Conservation (phyloP, 2,888 invertebrate genomes). For the Caenorhabditis sp. region DNA sequence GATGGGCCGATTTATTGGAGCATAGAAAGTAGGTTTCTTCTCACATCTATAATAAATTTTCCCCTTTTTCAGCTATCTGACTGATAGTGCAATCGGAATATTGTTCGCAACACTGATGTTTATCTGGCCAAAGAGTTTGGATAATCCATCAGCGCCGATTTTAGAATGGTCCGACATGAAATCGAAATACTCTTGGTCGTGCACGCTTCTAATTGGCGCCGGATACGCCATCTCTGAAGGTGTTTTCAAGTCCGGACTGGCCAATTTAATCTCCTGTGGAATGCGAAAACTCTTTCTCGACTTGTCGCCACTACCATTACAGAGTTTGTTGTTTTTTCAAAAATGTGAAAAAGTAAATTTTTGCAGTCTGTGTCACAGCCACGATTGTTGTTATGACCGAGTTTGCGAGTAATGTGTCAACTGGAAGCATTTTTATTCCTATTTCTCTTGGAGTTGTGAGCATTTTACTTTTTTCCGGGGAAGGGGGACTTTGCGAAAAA, state of each 20-base stretch:
- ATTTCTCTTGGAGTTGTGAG: constrained; percentile 46
- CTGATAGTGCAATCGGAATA: constrained; percentile 42
- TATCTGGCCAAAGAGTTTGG: constrained; percentile 36
- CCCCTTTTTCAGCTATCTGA: constrained; percentile 18
- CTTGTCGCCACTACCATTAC: constrained; percentile 33
- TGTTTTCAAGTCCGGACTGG: constrained; percentile 46
- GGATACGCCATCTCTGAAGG: constrained; percentile 53
- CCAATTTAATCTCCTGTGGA: constrained; percentile 36
- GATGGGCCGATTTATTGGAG: constrained; percentile 37
- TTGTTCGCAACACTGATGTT: constrained; percentile 40
- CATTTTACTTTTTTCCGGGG: no score
- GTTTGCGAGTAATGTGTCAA: constrained; percentile 54
- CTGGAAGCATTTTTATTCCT: constrained; percentile 58
- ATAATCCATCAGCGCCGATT: constrained; percentile 34
- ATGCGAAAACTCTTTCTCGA: constrained; percentile 27
- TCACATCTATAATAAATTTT: no score
- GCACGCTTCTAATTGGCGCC: constrained; percentile 48
- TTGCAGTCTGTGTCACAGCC: constrained; percentile 43
- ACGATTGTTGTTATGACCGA: constrained; percentile 52
- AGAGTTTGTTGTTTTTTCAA: constrained; percentile 20
- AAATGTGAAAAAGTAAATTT: no score
- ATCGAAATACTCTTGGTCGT: constrained; percentile 46
- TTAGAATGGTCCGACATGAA: constrained; percentile 52
- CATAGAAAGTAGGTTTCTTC: not conserved
- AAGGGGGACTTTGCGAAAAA: no score